Evolutionary conservation across 2,797 vertebrate species (phyloP).

Genomic region (Leontopithecus rosalia): DNA sequence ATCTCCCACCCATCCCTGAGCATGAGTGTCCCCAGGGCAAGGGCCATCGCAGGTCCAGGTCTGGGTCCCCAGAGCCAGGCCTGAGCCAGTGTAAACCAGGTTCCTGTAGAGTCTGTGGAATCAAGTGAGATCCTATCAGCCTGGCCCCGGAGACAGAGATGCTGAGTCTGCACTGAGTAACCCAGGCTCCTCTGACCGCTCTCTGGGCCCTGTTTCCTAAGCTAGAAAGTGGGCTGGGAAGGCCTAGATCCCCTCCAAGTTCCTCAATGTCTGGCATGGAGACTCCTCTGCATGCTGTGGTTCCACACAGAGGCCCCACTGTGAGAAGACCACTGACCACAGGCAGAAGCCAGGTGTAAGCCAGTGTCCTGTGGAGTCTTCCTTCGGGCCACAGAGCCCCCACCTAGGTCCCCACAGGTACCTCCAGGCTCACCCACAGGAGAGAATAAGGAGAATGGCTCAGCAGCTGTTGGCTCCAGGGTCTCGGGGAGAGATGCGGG

Average conservation of each 20-base stretch:
- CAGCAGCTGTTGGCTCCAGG: background rate
- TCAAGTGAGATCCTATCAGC: background rate
- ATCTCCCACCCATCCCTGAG: background rate
- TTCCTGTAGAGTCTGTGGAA: background rate
- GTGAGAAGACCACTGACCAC: background rate
- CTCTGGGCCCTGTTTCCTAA: background rate
- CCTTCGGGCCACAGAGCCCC: background rate
- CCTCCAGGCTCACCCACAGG: background rate
- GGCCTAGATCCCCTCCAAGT: background rate
- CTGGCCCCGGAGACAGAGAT: background rate
- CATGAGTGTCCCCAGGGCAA: background rate
- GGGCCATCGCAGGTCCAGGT: background rate
- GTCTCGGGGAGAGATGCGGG: background rate
- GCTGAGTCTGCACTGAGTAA: background rate
- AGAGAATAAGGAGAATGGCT: background rate
- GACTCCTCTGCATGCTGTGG: background rate
- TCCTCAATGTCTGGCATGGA: rapidly evolving
- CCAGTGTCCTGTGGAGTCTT: background rate
- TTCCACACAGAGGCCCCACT: background rate
- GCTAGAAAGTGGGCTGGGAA: background rate
- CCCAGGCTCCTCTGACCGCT: background rate
- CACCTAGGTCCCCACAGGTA: background rate
- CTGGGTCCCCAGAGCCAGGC: background rate
- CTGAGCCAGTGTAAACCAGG: background rate
- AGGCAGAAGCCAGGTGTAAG: background rate